Evolutionary conservation across 2,888 invertebrate species (phyloP), one percentile per base, ranked within the genome.

Genomic region (Rhopalosiphum nymphaeae): DNA sequence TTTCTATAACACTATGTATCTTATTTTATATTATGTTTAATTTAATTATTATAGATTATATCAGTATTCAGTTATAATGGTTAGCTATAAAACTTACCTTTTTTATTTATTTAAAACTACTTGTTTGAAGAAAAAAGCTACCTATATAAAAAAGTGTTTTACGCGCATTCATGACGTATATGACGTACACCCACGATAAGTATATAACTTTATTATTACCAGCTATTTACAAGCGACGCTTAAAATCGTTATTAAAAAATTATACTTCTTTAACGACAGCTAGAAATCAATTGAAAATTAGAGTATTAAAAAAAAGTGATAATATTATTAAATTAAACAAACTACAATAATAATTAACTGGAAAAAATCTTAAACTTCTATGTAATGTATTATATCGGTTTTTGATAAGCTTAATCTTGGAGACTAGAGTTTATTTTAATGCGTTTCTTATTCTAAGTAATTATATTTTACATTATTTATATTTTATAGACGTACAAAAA

Each of bases 81-180:
- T 67, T n/a, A 78, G 78, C 25, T 78, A 78, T 36, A 78, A 78
- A 3, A 78, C 78, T 42, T 36, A 36, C 36, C 13, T 78, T 26
- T 78, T 78, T 78, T 78, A 78, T 36, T 78, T 78, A 78, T 36
- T 78, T 78, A 78, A 36, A 78, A 78, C 78, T 36, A 78, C 78
- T 78, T 36, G 78, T 78, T 78, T 78, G 21, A 78, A 78, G 2
- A 16, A 21, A 78, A 67, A 67, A 78, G 36, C 7, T 36, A 36
- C 36, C n/a, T 13, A 36, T n/a, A 67, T 67, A 67, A 67, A 67
- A 67, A 78, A 36, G 21, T 36, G 36, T 21, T 78, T 21, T 42
- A 36, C 21, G 36, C 21, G 36, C 9, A 21, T 78, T 78, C 36
- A 78, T 78, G n/a, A 25, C 78, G 36, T 78, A 78, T 21, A 78